phyloP scores from a whole-genome alignment of 2,113 vertebrate genomes.

The Myiopsitta monachus region DNA sequence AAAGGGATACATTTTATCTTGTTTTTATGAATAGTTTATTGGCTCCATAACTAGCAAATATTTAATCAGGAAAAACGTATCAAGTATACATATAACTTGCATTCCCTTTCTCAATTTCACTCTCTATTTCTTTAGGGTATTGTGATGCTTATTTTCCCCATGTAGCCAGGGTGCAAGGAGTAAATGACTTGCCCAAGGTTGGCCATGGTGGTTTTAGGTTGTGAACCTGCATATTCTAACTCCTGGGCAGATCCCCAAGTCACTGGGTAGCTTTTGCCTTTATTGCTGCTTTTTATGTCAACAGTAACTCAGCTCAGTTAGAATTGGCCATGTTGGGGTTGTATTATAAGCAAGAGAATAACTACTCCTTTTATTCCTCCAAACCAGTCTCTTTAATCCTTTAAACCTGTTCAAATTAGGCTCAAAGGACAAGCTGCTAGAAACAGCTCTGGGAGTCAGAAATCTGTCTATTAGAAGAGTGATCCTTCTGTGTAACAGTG shows the following conservation, averaged over 20 bases:
- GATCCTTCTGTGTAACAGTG: not conserved
- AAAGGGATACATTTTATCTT: not conserved
- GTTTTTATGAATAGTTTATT: not conserved
- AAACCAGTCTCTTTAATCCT: not conserved
- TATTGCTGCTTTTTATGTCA: not conserved
- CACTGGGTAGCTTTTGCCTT: not conserved
- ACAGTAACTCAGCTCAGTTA: not conserved
- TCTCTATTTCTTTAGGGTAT: not conserved
- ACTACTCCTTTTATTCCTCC: not conserved
- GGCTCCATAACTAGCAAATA: not conserved
- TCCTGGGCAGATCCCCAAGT: not conserved
- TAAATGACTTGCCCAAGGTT: not conserved
- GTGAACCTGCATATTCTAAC: not conserved
- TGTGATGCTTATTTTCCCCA: not conserved
- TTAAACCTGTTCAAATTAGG: not conserved
- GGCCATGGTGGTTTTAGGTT: not conserved
- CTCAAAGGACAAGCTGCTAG: not conserved
- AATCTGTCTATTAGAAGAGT: not conserved
- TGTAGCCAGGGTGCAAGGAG: not conserved
- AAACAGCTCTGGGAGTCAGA: not conserved
- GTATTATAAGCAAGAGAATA: not conserved
- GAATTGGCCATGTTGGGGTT: not conserved
- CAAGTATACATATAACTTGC: not conserved
- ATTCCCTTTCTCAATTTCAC: not conserved
- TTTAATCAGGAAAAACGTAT: not conserved